Evolutionary conservation across 2,888 invertebrate genomes (phyloP), one percentile per base, ranked within the genome.

Genomic region (Branchipolynoe longqiensis): DNA sequence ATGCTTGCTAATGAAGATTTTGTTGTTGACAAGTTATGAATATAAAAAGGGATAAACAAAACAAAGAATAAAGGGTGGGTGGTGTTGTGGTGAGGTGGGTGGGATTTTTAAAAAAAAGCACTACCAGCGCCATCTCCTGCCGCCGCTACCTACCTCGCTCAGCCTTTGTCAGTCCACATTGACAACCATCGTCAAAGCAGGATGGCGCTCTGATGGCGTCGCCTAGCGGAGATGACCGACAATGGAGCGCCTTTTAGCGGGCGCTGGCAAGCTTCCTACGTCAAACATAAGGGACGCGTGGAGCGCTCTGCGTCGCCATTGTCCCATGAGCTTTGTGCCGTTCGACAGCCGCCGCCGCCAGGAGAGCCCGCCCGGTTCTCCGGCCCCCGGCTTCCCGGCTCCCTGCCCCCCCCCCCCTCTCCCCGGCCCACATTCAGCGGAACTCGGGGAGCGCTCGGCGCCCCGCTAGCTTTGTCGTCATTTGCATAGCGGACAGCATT

Each of bases 181-280:
- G 69, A 69, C 69, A 69, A 31, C 48, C 62, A 25, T 31, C 62
- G 62, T 62, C 62, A 62, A 69, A 36, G n/a, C 69, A 36, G 22
- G 33, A 69, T 69, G 69, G 69, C 38, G 69, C n/a, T 0, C 12
- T 48, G 69, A 38, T 69, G 69, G 33, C 38, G 69, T 33, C 69
- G 69, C 69, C 69, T 69, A 33, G 69, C 38, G 69, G 69, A 69
- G 69, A n/a, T 69, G 69, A 22, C 33, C 69, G 69, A 69, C 69
- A 69, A 69, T 36, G 38, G 69, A 33, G 38, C 36, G 38, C 36
- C 38, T 69, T 69, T 38, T 69, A 12, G 69, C 69, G 33, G n/a
- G 69, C 12, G 69, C 28, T 0, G 22, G 22, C 36, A 38, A 38
- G 69, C 69, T 69, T 38, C 69, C 69, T 18, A 69, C 69, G 69